Evolutionary conservation across 2,888 invertebrate genomes (phyloP).

Genomic region (Trileptium ribeirensis): DNA sequence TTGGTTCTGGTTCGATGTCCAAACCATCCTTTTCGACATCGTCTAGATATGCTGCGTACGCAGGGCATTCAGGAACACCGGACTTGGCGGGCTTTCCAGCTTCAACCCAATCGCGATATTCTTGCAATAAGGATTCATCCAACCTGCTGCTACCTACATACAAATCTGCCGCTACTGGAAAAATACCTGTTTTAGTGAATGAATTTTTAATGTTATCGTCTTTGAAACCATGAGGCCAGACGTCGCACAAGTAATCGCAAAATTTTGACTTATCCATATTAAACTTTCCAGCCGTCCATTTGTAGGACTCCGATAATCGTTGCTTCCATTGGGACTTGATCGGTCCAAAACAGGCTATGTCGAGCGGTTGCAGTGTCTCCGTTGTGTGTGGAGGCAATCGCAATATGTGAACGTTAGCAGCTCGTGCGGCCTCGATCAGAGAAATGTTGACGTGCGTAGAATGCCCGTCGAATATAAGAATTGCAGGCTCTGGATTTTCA

Average conservation of each 20-base stretch:
- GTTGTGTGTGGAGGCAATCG: conserved; percentile 9
- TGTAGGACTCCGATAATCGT: not conserved
- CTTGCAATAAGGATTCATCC: not conserved
- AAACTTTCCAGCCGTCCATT: not conserved
- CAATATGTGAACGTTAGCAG: not conserved
- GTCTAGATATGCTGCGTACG: too few species aligned
- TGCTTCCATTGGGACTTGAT: not conserved
- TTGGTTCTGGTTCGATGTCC: too few species aligned
- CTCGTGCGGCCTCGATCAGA: not conserved
- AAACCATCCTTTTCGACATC: too few species aligned
- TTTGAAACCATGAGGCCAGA: not conserved
- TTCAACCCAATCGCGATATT: not conserved
- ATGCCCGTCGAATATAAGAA: conserved; percentile 2
- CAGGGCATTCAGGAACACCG: not conserved
- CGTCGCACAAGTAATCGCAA: not conserved
- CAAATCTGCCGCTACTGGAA: not conserved
- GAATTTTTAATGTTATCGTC: not conserved
- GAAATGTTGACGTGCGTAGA: not conserved
- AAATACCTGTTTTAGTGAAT: not conserved
- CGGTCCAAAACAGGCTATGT: not conserved
- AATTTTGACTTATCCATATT: not conserved
- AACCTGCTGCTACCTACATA: not conserved
- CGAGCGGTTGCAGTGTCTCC: not conserved
- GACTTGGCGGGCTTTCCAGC: not conserved
- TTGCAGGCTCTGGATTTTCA: too few species aligned